phyloP scores from a whole-genome alignment of 2,888 invertebrate species.

The Drosophila incognita region DNA sequence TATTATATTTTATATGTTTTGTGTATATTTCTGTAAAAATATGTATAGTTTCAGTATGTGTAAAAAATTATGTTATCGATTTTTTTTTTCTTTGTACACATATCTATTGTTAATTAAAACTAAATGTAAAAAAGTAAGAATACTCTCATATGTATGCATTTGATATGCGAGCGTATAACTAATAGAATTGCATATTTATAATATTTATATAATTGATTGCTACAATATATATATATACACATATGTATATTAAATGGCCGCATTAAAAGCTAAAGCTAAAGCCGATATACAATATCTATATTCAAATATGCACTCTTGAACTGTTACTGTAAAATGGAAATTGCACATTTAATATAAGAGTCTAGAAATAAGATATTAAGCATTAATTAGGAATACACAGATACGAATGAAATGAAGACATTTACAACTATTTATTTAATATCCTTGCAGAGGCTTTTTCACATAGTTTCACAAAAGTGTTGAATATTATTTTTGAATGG shows the following conservation, averaged over 20 bases:
- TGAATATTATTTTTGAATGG: background rate
- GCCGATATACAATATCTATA: conserved; percentile 27
- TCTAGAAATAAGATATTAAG: conserved; percentile 15
- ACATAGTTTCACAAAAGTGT: background rate
- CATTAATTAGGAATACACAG: conserved; percentile 32
- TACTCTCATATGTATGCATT: conserved; percentile 51
- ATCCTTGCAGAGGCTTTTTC: conserved; percentile 4
- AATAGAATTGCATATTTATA: conserved; percentile 46
- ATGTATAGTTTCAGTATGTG: conserved; percentile 34
- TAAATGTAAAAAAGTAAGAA: conserved; percentile 46
- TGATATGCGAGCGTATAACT: conserved; percentile 66
- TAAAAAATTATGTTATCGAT: conserved; percentile 9
- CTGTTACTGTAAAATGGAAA: conserved; percentile 44
- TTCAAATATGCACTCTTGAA: conserved; percentile 11
- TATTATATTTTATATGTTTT: conserved; percentile 17
- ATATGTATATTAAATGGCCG: conserved; percentile 62
- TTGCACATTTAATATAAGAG: conserved; percentile 47
- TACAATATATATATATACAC: conserved; percentile 26
- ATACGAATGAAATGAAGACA: conserved; percentile 46
- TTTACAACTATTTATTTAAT: conserved; percentile 11
- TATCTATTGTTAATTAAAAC: conserved; percentile 40
- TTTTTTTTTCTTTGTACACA: conserved; percentile 22
- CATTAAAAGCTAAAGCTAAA: conserved; percentile 61
- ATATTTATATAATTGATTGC: conserved; percentile 43
- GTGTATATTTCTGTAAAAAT: conserved; percentile 60